A percentile compares a stretch with the other conserved stretches of the same genome.
Conservation (phyloP, 2,113 vertebrate genomes). For the Chlamydotis undulata region DNA sequence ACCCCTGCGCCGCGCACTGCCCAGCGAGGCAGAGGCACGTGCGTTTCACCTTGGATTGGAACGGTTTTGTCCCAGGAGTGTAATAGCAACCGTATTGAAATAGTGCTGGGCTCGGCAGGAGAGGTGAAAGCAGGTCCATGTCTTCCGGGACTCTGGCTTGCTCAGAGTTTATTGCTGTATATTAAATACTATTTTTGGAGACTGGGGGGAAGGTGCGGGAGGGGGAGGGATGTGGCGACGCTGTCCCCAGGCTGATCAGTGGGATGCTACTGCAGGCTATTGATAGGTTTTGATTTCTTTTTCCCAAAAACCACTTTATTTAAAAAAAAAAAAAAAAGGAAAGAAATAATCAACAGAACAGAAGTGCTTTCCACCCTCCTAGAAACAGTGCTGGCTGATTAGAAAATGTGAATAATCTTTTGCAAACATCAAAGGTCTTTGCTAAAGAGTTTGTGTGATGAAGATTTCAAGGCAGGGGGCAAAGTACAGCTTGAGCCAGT, state of each 20-base stretch:
- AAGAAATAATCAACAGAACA: not conserved
- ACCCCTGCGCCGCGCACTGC: not conserved
- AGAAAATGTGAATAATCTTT: conserved; percentile 29
- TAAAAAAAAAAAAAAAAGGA: not conserved
- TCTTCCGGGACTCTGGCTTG: conserved; percentile 57
- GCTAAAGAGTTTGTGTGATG: not conserved
- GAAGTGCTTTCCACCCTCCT: conserved; percentile 60
- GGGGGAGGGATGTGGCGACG: not conserved
- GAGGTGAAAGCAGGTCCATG: conserved; percentile 27
- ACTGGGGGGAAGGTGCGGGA: not conserved
- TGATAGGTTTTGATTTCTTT: not conserved
- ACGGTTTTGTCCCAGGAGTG: not conserved
- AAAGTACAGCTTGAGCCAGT: not conserved
- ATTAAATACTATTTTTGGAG: conserved; percentile 64
- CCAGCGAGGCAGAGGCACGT: not conserved
- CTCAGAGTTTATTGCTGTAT: conserved; percentile 60
- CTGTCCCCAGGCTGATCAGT: not conserved
- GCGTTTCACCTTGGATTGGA: not conserved
- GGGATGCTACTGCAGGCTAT: not conserved
- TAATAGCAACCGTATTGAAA: not conserved
- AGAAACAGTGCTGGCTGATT: conserved; percentile 12
- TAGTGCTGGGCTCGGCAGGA: not conserved
- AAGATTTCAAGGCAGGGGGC: not conserved
- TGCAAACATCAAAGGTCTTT: not conserved
- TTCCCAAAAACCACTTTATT: conserved; percentile 59